phyloP scores from a whole-genome alignment of 2,113 vertebrate species.

The Pseudonaja textilis region DNA sequence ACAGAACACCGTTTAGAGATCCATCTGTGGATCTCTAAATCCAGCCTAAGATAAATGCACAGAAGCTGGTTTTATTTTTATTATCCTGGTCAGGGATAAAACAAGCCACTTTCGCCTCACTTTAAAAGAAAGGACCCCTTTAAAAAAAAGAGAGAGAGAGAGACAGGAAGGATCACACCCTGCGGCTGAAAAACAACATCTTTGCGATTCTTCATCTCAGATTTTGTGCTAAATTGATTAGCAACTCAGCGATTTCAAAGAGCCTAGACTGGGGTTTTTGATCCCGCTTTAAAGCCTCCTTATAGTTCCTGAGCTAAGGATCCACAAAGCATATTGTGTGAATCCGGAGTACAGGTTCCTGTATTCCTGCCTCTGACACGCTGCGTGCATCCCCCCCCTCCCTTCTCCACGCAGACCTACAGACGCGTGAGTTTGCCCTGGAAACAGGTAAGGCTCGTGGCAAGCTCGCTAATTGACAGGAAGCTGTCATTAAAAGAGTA shows the following conservation, averaged over 20 bases:
- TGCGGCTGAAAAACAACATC: neutral
- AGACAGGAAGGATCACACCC: no score
- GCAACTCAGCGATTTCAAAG: neutral
- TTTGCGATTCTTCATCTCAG: neutral
- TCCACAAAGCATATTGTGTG: neutral
- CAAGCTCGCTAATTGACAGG: neutral
- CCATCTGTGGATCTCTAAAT: neutral
- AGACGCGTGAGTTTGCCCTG: neutral
- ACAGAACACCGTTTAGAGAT: neutral
- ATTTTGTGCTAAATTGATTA: neutral
- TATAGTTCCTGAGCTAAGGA: neutral
- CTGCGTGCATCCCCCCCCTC: neutral
- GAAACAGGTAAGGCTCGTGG: neutral
- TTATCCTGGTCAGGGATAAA: no score
- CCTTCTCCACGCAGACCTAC: neutral
- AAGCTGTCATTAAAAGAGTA: neutral
- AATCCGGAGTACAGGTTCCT: neutral
- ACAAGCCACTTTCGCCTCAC: no score
- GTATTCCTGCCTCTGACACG: neutral
- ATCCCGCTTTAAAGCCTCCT: neutral
- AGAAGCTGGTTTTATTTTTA: neutral
- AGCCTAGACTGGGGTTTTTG: neutral
- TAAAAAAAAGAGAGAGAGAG: neutral
- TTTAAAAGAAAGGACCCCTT: neutral
- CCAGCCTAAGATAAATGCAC: neutral